Percentiles rank a stretch among this genome's conserved stretches.
Conservation (phyloP, 2,113 vertebrate genomes). For the Seriola quinqueradiata region DNA sequence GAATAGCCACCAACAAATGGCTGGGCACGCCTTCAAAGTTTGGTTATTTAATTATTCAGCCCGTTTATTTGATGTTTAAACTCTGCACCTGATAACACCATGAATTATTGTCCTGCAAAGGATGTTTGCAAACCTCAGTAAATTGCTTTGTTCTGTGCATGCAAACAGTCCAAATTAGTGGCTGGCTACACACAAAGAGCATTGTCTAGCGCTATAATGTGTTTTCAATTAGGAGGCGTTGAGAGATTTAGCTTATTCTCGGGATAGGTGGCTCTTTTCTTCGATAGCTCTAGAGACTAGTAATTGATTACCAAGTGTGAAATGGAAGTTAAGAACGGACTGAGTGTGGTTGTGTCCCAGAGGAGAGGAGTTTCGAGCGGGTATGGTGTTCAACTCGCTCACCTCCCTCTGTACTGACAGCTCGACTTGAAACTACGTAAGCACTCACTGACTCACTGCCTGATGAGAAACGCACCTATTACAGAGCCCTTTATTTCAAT, state of each 20-base stretch:
- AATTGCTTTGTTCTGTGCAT: slow-evolving; percentile 82
- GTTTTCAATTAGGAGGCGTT: slow-evolving; percentile 81
- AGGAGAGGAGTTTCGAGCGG: slow-evolving; percentile 53
- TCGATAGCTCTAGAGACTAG: slow-evolving; percentile 69
- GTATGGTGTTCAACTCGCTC: slow-evolving; percentile 11
- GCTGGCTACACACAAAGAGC: slow-evolving; percentile 78
- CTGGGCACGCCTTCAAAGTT: slow-evolving; percentile 78
- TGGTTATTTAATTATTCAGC: slow-evolving; percentile 80
- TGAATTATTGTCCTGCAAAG: slow-evolving; percentile 80
- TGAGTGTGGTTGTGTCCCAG: slow-evolving; percentile 54
- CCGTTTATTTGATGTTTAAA: slow-evolving; percentile 81
- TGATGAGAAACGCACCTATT: slow-evolving; percentile 48
- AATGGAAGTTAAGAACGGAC: slow-evolving; percentile 75
- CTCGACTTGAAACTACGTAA: slow-evolving; percentile 46
- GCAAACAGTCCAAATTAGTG: slow-evolving; percentile 81
- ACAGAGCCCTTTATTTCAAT: slow-evolving; percentile 48
- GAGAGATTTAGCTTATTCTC: slow-evolving; percentile 74
- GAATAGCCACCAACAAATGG: slow-evolving; percentile 74
- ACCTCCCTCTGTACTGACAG: slow-evolving; percentile 27
- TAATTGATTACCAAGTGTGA: slow-evolving; percentile 83
- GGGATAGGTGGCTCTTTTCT: slow-evolving; percentile 70
- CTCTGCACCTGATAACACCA: slow-evolving; percentile 75
- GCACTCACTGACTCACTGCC: slow-evolving; percentile 29
- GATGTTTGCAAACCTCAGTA: slow-evolving; percentile 80
- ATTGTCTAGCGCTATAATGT: slow-evolving; percentile 80